Conservation (phyloP, 2,888 invertebrate species). For the Quadriops clusia region DNA sequence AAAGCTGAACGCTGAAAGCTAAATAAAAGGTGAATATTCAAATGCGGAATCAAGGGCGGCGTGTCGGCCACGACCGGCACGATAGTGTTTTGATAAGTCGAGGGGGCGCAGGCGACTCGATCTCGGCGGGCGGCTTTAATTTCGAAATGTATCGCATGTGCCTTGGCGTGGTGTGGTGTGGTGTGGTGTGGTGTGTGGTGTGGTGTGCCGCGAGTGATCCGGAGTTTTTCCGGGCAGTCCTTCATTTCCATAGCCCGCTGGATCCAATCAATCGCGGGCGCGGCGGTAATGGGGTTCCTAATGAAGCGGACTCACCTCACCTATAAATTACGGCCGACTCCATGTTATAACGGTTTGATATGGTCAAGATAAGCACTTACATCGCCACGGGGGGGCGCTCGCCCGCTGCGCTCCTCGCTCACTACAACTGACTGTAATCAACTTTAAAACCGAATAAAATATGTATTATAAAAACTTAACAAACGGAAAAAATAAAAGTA, state of each 20-base stretch:
- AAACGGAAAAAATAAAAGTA: slow-evolving; percentile 18
- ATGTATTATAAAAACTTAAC: slow-evolving; percentile 25
- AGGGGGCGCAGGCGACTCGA: no score
- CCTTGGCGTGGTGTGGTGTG: no score
- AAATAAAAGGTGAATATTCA: no score
- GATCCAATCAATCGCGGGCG: slow-evolving; percentile 20
- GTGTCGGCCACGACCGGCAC: no score
- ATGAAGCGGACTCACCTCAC: slow-evolving; percentile 39
- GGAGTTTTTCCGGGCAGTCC: slow-evolving; percentile 13
- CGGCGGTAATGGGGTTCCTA: slow-evolving; percentile 32
- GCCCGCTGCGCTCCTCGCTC: slow-evolving; percentile 32
- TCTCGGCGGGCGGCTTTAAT: no score
- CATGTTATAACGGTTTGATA: slow-evolving; percentile 40
- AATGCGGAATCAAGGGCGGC: no score
- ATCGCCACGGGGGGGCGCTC: slow-evolving; percentile 35
- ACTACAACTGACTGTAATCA: slow-evolving; percentile 35
- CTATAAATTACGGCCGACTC: slow-evolving; percentile 39
- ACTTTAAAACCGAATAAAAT: slow-evolving; percentile 39
- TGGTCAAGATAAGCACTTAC: slow-evolving; percentile 39
- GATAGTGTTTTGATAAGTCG: no score
- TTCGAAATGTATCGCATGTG: no score
- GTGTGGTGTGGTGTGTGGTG: no score
- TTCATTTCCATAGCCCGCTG: slow-evolving; percentile 15
- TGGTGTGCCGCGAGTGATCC: no score
- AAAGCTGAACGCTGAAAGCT: no score